phyloP scores from a whole-genome alignment of 2,797 vertebrate species.

The Myripristis murdjan region DNA sequence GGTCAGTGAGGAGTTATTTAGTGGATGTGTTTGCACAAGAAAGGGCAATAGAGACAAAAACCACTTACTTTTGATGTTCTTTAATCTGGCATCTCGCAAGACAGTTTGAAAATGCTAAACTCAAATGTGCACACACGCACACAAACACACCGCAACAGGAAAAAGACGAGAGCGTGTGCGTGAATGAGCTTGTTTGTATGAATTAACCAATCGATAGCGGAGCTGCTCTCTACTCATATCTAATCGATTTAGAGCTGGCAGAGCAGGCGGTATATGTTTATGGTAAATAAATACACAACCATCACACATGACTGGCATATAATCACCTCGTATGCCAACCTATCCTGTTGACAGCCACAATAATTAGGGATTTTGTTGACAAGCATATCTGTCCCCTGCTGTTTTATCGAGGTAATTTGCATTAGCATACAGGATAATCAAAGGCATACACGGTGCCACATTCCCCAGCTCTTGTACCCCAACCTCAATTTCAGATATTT shows the following conservation, averaged over 20 bases:
- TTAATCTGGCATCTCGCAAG: too few relatives aligned
- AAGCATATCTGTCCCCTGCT: constrained; percentile 20
- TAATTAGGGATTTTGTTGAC: constrained; percentile 28
- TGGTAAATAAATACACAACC: constrained; percentile 31
- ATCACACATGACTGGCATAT: constrained; percentile 45
- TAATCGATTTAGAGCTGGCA: constrained; percentile 36
- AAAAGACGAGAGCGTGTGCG: background rate
- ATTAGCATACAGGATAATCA: constrained; percentile 30
- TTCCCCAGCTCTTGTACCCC: constrained; percentile 15
- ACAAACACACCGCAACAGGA: background rate
- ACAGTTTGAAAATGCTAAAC: too few relatives aligned
- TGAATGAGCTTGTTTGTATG: constrained; percentile 26
- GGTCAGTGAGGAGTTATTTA: background rate
- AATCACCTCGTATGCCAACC: constrained; percentile 40
- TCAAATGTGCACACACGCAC: background rate
- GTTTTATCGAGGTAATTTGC: constrained; percentile 30
- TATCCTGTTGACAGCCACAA: constrained; percentile 31
- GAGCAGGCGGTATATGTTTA: constrained; percentile 2
- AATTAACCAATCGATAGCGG: constrained; percentile 10
- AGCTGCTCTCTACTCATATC: constrained; percentile 11
- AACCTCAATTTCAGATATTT: background rate
- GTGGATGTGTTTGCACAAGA: too few relatives aligned
- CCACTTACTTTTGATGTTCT: background rate
- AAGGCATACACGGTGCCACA: constrained; percentile 2
- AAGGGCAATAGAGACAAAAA: background rate